These are phyloP conservation scores for Harlomillsia oculata DNA, from an alignment of 1,140 invertebrate genomes.

Conservation along the genomic window DNA sequence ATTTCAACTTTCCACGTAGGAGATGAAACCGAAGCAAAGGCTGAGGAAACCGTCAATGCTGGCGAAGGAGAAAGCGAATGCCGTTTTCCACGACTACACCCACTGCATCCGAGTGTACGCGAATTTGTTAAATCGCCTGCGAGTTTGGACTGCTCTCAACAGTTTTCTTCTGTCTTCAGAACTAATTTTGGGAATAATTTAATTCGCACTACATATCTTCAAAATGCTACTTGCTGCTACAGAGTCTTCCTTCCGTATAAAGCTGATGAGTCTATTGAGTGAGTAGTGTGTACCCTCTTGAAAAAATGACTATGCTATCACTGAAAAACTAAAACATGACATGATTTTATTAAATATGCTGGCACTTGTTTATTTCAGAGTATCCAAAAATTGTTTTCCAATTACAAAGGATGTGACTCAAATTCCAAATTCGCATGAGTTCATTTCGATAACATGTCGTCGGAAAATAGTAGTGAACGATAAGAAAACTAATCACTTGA, in stretches of 20 bases:
- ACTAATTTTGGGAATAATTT: constrained; percentile 27
- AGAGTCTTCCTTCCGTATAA: constrained; percentile 3
- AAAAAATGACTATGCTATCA: not conserved
- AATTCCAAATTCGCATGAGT: constrained; percentile 24
- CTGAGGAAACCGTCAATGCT: too few species aligned
- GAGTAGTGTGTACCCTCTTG: not conserved
- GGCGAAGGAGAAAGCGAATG: not conserved
- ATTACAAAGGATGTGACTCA: constrained; percentile 7
- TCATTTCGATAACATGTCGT: constrained; percentile 15
- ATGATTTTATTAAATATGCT: not conserved
- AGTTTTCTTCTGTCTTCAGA: constrained; percentile 18
- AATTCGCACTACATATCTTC: constrained; percentile 9
- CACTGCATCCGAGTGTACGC: constrained; percentile 14
- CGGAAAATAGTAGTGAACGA: too few species aligned
- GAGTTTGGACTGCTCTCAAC: constrained; percentile 13
- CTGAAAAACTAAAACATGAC: not conserved
- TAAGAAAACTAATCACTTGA: too few species aligned
- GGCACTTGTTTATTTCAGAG: constrained; percentile 8
- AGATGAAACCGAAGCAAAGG: not conserved
- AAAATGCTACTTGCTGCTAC: constrained; percentile 24
- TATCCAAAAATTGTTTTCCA: constrained; percentile 22
- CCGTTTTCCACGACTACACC: constrained; percentile 18
- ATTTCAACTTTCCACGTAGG: too few species aligned
- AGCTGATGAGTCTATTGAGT: not conserved
- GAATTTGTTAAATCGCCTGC: constrained; percentile 17